Evolutionary conservation across 2,797 vertebrate species (phyloP).

Genomic region (Danionella dracula): DNA sequence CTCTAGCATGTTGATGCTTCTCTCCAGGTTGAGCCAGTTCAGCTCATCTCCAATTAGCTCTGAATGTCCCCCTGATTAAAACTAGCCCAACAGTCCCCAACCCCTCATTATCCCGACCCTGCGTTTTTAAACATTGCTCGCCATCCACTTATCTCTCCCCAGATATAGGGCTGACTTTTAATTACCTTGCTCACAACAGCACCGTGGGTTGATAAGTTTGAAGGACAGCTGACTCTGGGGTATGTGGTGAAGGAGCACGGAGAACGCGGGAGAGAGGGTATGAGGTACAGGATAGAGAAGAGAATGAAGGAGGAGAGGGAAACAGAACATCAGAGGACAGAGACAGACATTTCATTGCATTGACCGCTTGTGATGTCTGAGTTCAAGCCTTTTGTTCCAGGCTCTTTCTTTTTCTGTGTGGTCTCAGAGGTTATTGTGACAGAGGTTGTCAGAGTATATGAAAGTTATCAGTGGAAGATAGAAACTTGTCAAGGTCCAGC

Average conservation of each 20-base stretch:
- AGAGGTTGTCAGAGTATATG: constrained; percentile 7
- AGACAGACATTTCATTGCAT: constrained; percentile 11
- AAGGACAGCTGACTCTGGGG: constrained; percentile 58
- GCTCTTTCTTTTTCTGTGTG: constrained; percentile 5
- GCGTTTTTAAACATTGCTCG: constrained; percentile 65
- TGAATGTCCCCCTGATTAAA: constrained; percentile 70
- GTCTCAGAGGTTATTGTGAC: constrained; percentile 15
- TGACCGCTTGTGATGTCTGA: constrained; percentile 27
- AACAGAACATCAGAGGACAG: constrained; percentile 16
- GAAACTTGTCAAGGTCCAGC: constrained; percentile 17
- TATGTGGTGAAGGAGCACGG: background rate
- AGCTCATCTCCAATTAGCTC: constrained; percentile 72
- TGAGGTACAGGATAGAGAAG: background rate
- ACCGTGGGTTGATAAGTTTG: constrained; percentile 57
- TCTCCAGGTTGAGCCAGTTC: constrained; percentile 65
- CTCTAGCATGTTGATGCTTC: constrained; percentile 51
- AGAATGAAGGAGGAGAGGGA: constrained; percentile 3
- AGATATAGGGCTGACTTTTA: constrained; percentile 71
- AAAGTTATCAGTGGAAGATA: background rate
- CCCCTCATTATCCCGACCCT: constrained; percentile 68
- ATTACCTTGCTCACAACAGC: constrained; percentile 60
- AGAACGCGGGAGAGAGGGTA: background rate
- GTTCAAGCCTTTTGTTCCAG: background rate
- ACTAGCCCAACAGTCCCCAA: constrained; percentile 61
- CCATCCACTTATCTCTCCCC: constrained; percentile 57